A percentile compares a stretch with the other conserved stretches of the same genome.
Evolutionary conservation across 2,888 invertebrate genomes (phyloP).

Genomic region (Dione vanillae): DNA sequence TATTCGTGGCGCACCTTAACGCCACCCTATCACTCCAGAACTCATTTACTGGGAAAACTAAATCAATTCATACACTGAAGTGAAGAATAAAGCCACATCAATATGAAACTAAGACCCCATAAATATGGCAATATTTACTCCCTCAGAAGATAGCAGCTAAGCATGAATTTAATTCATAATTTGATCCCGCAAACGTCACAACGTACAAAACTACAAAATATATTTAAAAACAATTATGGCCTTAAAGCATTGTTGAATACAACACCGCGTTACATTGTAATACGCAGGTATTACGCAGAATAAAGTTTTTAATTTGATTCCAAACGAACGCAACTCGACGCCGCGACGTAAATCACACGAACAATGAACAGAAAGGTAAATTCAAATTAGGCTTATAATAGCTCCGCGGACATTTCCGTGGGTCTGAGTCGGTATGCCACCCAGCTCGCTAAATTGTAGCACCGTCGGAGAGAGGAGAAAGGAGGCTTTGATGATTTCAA

Average conservation of each 20-base stretch:
- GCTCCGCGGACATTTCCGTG: conserved; percentile 54
- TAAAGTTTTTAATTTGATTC: conserved; percentile 36
- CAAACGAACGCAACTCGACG: conserved; percentile 46
- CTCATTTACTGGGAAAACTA: too few relatives aligned
- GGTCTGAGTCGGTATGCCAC: conserved; percentile 1
- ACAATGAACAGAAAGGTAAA: conserved; percentile 80
- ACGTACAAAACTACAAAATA: background rate
- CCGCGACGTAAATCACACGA: conserved; percentile 71
- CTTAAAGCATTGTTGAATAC: conserved; percentile 28
- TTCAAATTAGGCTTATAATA: conserved; percentile 81
- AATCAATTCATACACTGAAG: too few relatives aligned
- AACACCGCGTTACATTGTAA: conserved; percentile 34
- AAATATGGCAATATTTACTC: too few relatives aligned
- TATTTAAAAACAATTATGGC: conserved; percentile 9
- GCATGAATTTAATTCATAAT: too few relatives aligned
- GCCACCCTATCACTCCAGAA: too few relatives aligned
- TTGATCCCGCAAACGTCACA: background rate
- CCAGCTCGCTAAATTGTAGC: background rate
- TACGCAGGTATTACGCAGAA: conserved; percentile 43
- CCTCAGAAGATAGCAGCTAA: too few relatives aligned
- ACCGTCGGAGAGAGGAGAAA: background rate
- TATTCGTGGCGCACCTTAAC: too few relatives aligned
- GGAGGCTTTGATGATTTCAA: too few relatives aligned
- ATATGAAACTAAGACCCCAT: too few relatives aligned
- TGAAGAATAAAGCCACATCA: too few relatives aligned